Base-by-base conservation (phyloP, 2,113 vertebrate genomes). In the Ptilonorhynchus violaceus region DNA sequence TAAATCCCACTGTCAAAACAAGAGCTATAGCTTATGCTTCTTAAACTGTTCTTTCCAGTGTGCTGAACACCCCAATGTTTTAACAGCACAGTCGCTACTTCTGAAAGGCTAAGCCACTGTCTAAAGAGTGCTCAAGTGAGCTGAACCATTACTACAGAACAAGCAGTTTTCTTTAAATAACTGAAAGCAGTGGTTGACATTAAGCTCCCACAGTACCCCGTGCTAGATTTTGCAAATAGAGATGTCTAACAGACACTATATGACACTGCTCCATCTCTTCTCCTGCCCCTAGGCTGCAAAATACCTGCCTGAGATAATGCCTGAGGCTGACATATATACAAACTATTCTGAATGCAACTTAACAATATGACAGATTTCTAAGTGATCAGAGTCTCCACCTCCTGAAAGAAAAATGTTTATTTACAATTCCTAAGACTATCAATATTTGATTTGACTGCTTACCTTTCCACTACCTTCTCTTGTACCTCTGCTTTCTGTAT, bases 401-500 rank as follows among this genome's bases (percentile, higher is more conserved):
- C 27, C 60, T 68, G 39, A 30, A 79, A 82, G 35, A 25, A 13
- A 7, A 31, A 35, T 2, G 2, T 33, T 46, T 67, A 37, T 20
- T 94, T 85, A 50, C 19, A 9, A 0, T 76, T 90, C 33, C 53
- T 55, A 47, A 52, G 85, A 44, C 8, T 25, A 66, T 25, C 30
- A 42, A 2, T 28, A 55, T 30, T 62, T 84, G 7, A 66, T 74
- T 7, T 46, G 27, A 39, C 39, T 85, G 41, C 94, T 96, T 95
- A 98, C 98, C 98, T 99, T 80, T 99, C 99, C 2, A 97, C 44
- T 59, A 70, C 55, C 75, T 99, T 99, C 79, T 98, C 98, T 15
- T 98, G 98, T 41, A 96, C 80, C 37, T 99, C 98, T 70, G 99
- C 97, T 96, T 99, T 99, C 73, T 98, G 98, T 91, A 99, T 98